Base-by-base conservation (phyloP, 2,113 vertebrate genomes). In the Poicephalus meyeri region DNA sequence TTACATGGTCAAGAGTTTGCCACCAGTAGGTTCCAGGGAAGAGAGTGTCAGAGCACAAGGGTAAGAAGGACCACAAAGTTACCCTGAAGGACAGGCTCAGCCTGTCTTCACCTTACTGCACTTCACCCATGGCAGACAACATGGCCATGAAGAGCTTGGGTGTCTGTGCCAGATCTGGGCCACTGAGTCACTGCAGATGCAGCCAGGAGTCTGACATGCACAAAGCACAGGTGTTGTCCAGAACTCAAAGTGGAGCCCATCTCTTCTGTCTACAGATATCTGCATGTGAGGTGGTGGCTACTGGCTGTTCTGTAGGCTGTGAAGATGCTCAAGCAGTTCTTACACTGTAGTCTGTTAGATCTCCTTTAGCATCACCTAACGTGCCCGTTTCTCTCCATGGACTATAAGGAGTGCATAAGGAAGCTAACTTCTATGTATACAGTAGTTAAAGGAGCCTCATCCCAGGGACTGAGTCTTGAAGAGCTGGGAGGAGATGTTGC, bases 271-370 rank as follows among this genome's bases (percentile, higher is more conserved):
- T 64, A 13, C 65, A 71, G 37, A 23, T 6, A 10, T 18, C 31
- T 86, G 26, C 12, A n/a, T 0, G 1, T 61, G 89, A 42, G 53
- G 18, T 0, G 0, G 15, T 47, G 35, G 47, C 70, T 81, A 4
- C 26, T 0, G 0, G 50, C 49, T 77, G 12, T 33, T 52, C 44
- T 1, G 1, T 16, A 28, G 58, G 29, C 71, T 78, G 28, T 58
- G 58, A 24, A 71, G n/a, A 35, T 8, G 71, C 52, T 60, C n/a
- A 37, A 44, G 66, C n/a, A 41, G 50, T 52, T 77, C 33, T 52
- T 46, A 29, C 39, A 10, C 44, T 26, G 29, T 1, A 0, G 10
- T 66, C 11, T 7, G 1, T 63, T 42, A 42, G 28, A 19, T 46
- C 61, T 61, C 23, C 37, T 65, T 77, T 37, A 41, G 25, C 39